Evolutionary conservation across 2,113 vertebrate species (phyloP), one percentile per base, ranked within the genome.

Genomic region (Eira barbara): DNA sequence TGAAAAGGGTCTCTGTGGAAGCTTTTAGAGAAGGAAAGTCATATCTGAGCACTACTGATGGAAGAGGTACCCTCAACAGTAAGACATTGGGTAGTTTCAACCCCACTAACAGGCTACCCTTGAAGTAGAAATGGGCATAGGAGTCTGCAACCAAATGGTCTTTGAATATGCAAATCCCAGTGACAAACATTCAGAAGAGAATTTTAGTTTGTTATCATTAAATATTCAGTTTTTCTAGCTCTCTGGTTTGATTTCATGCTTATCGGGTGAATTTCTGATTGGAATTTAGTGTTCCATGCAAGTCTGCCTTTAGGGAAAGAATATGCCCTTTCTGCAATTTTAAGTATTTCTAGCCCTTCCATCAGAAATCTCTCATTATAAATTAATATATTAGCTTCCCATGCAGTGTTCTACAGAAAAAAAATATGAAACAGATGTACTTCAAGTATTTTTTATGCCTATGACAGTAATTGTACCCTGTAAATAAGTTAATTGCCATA

Each of bases 281-380:
- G 93, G n/a, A 95, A 95, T 83, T 91, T 90, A 52, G 57, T 73
- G 96, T 97, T 78, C 14, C 10, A 5, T 74, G 36, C 31, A 63
- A 73, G 8, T 65, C 57, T 96, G 45, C 79, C 86, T 96, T 67
- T 49, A 73, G 92, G 52, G 80, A 87, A 85, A 97, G 55, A 95
- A 81, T 42, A 87, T 20, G 11, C 17, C 13, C 31, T 80, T 83
- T 39, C 34, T 74, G 21, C 3, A 76, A 27, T 52, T 90, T 89
- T 17, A 39, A 29, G 69, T 87, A 42, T 84, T 90, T 95, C 88
- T 74, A 82, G 20, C 21, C 10, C 34, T 79, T 80, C 31, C 71
- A 59, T 80, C 71, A 81, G 21, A 45, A 5, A 78, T 86, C n/a
- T 83, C 39, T 76, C 29, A n/a, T 92, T 76, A 89, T 27, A 80